A percentile compares a stretch with the other conserved stretches of the same genome.
These are phyloP conservation scores for Endomychus coccineus DNA, from an alignment of 2,888 invertebrate genomes.

Conservation along the genomic window DNA sequence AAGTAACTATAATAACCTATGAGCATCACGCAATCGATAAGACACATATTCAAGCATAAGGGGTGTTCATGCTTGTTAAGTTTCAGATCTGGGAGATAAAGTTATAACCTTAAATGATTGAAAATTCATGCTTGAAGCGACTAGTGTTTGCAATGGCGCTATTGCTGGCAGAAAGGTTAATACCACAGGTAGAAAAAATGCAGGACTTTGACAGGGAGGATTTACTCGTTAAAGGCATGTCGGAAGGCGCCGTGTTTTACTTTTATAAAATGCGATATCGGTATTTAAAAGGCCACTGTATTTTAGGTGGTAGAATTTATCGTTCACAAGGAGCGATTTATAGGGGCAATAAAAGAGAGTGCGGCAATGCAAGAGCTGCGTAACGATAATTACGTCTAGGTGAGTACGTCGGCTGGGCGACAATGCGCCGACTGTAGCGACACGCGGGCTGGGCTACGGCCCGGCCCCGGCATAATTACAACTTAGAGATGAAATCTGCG, in stretches of 20 bases:
- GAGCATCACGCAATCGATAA: too few relatives aligned
- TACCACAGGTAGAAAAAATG: background rate
- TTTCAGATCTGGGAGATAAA: too few relatives aligned
- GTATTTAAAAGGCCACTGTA: conserved; percentile 26
- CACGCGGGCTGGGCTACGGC: conserved; percentile 13
- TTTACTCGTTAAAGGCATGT: too few relatives aligned
- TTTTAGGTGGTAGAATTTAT: conserved; percentile 25
- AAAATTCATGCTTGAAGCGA: too few relatives aligned
- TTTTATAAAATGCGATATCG: conserved; percentile 27
- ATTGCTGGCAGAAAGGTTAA: background rate
- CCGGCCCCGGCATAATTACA: conserved; percentile 30
- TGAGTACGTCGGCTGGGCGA: conserved; percentile 18
- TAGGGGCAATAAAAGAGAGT: conserved; percentile 28
- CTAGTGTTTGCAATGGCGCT: too few relatives aligned
- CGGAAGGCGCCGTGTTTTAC: too few relatives aligned
- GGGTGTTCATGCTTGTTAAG: too few relatives aligned
- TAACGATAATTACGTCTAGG: conserved; percentile 28
- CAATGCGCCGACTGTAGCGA: conserved; percentile 4
- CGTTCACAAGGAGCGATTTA: conserved; percentile 25
- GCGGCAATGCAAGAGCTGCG: conserved; percentile 21
- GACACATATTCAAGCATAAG: too few relatives aligned
- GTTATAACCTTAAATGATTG: too few relatives aligned
- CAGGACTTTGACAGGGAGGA: background rate
- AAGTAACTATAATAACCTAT: too few relatives aligned
- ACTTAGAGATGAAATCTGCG: conserved; percentile 33